Evolutionary conservation across 2,797 vertebrate species (phyloP), one percentile per base, ranked within the genome.

Genomic region (Takifugu ocellatus): DNA sequence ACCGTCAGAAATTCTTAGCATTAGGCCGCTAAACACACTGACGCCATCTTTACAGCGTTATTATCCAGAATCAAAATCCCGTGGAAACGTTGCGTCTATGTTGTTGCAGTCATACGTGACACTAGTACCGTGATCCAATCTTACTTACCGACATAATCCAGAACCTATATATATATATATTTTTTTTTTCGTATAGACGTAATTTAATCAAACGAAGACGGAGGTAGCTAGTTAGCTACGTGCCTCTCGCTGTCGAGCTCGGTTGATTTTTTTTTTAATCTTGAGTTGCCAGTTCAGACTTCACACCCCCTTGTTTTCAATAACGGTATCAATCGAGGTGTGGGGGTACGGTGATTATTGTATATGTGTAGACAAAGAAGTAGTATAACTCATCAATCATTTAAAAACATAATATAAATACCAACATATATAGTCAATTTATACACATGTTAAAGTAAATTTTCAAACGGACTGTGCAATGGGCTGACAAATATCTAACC

Each of bases 101-200:
- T 4, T 2, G 1, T 1, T 55, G 5, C 6, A 17, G 6, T 10
- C 1, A 1, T 11, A 0, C 9, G 1, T 3, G 0, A 36, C 0
- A 46, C 2, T 1, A 1, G 21, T 15, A 0, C 3, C 0, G 1
- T 16, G 25, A 0, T 31, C 0, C 9, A 16, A 17, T 42, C 1
- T 6, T 61, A 77, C 87, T 82, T 61, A 89, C 88, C 71, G 85
- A 87, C 84, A 87, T 87, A 29, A 61, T 78, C 15, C 10, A 12
- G 12, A 39, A 39, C 2, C 36, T 12, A 1, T 14, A 1, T 14
- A 12, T 39, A 2, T 14, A 39, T 14, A 12, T 39, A 2, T 14
- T 14, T 14, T 12, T 39, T 39, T 10, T 39, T 21, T 21, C 21
- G 10, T 39, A 14, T 14, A 39, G 3, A 39, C 12, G 36, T 4